These are phyloP conservation scores for Dendrophyllia cribrosa DNA, from an alignment of 64 coral and sea anemone species.

Conservation along the genomic window DNA sequence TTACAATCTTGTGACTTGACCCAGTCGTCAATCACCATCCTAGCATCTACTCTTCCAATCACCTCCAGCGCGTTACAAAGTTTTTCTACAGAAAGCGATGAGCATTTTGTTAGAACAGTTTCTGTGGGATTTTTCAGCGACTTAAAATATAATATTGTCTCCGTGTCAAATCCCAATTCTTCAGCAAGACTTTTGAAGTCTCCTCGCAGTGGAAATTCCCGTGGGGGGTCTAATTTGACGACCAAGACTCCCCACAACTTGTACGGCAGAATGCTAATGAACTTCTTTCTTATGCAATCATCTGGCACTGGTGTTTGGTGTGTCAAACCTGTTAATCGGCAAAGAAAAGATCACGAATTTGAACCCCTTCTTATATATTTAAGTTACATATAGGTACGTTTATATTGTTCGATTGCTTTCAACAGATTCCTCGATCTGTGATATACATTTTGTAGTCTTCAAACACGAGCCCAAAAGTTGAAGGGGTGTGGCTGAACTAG, in stretches of 20 bases:
- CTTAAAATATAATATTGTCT: background rate
- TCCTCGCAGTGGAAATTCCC: background rate
- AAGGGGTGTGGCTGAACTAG: no score
- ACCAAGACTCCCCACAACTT: background rate
- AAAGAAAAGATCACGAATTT: background rate
- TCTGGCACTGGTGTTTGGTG: background rate
- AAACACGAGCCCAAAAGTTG: no score
- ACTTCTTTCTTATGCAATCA: constrained; percentile 13
- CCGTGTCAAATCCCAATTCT: background rate
- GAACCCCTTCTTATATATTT: no score
- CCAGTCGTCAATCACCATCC: background rate
- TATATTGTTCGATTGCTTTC: no score
- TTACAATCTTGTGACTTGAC: constrained; percentile 21
- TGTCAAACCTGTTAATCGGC: background rate
- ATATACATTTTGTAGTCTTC: no score
- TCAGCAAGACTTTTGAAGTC: background rate
- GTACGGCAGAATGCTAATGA: background rate
- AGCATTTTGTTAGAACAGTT: background rate
- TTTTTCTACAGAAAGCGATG: background rate
- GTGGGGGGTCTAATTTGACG: background rate
- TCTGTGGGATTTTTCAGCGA: constrained; percentile 8
- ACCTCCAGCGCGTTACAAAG: constrained; percentile 3
- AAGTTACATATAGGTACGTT: no score
- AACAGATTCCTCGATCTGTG: no score
- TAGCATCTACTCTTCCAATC: constrained; percentile 33